Evolutionary conservation across 2,113 vertebrate species (phyloP), one percentile per base, ranked within the genome.

Genomic region (Burhinus bistriatus): DNA sequence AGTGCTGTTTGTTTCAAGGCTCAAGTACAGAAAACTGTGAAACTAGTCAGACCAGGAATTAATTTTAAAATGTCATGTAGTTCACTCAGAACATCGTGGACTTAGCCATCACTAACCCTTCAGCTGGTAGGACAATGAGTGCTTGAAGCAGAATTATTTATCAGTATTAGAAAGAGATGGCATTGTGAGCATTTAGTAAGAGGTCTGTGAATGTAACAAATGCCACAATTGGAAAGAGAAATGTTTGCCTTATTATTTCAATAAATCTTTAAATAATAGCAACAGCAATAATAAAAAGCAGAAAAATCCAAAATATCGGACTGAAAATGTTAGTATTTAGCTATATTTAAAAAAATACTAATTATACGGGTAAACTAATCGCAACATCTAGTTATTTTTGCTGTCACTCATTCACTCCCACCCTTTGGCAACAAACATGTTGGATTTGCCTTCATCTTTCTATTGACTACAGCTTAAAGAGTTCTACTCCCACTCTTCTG

Each of bases 341-440:
- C 20, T 80, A 57, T 84, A 65, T 79, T 92, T 68, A 2, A 57
- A 86, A 73, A 90, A 83, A 23, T 34, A 76, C 15, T 54, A 49
- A 92, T 96, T 93, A 47, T 72, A 80, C 30, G 76, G 9, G 15
- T 72, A 93, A 62, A 54, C 17, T 73, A 87, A 93, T 90, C 57
- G 26, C 47, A 95, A 47, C 51, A 72, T 78, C 45, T 89, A 80
- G 34, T 32, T 57, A 92, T 93, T 96, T 96, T 95, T 91, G 20
- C 55, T 95, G 62, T 92, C 82, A 94, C 40, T 96, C 45, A 77
- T 93, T 96, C 91, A 55, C 30, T 96, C n/a, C 32, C 69, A 79
- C 80, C 69, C 70, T 96, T 93, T 88, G 81, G 89, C 88, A 97
- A 90, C 9, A 94, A 97, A 58, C 73, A 51, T 68, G 72, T 78